Conservation (phyloP, 1,140 invertebrate species). For the Cydia splendana region DNA sequence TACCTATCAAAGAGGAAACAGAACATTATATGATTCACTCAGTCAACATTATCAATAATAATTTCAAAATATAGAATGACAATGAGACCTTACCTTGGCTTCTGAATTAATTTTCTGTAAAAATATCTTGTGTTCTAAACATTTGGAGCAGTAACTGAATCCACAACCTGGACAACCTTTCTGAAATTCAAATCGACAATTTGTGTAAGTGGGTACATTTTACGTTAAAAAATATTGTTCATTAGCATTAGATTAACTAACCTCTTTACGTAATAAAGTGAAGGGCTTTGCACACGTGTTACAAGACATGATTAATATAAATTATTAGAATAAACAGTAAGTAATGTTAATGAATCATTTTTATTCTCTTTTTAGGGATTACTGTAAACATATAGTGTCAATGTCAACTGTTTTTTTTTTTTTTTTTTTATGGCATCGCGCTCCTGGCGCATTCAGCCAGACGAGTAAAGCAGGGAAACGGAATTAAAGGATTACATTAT, state of each 20-base stretch:
- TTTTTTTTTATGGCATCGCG: too few species aligned
- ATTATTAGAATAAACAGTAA: not conserved
- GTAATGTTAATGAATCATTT: not conserved
- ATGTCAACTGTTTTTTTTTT: too few species aligned
- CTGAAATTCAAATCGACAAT: slow-evolving; percentile 57
- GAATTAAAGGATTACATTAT: too few species aligned
- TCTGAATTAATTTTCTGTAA: slow-evolving; percentile 71
- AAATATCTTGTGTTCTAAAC: slow-evolving; percentile 80
- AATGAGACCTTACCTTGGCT: slow-evolving; percentile 58
- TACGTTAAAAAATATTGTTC: slow-evolving; percentile 17
- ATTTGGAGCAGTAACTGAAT: slow-evolving; percentile 83
- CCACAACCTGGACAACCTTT: slow-evolving; percentile 83
- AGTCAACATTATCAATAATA: not conserved
- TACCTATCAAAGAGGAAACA: slow-evolving; percentile 52
- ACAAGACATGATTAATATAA: slow-evolving; percentile 55
- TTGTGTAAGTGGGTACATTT: slow-evolving; percentile 8
- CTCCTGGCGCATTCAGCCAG: too few species aligned
- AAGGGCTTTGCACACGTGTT: slow-evolving; percentile 65
- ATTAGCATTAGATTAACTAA: slow-evolving; percentile 38
- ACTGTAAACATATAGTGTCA: not conserved
- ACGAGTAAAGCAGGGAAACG: too few species aligned
- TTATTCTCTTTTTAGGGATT: not conserved
- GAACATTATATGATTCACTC: slow-evolving; percentile 29
- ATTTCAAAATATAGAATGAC: too few species aligned
- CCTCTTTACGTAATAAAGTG: slow-evolving; percentile 63